A percentile compares a stretch with the other conserved stretches of the same genome.
Evolutionary conservation across 2,888 invertebrate genomes (phyloP).

Genomic region (Fabriciana adippe): DNA sequence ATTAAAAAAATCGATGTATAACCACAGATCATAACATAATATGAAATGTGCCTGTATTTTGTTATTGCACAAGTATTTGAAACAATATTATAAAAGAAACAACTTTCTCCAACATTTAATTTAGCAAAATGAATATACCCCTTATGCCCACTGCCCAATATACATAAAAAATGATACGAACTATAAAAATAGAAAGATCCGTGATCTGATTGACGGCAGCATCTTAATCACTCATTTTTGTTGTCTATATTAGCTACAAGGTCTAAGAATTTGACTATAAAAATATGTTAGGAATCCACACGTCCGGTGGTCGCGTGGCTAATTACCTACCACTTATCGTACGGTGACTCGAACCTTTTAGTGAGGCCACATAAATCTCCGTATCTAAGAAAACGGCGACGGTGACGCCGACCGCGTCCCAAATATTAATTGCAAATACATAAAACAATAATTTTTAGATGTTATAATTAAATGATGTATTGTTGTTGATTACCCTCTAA

Average conservation of each 20-base stretch:
- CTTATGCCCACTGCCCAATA: too few relatives aligned
- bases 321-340: conserved; percentile 75
- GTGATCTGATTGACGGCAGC: not conserved
- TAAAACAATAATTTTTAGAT: conserved; percentile 45
- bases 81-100: too few relatives aligned
- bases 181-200: not conserved
- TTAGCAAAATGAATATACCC: too few relatives aligned
- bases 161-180: too few relatives aligned
- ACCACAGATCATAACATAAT: too few relatives aligned
- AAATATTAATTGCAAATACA: conserved; percentile 68
- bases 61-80: too few relatives aligned
- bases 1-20: too few relatives aligned
- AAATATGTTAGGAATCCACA: conserved; percentile 32
- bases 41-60: too few relatives aligned
- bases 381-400: conserved; percentile 55
- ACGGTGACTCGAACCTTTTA: conserved; percentile 70
- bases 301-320: conserved; percentile 74
- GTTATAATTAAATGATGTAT: too few relatives aligned
- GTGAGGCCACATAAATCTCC: conserved; percentile 76
- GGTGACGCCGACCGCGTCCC: conserved; percentile 52
- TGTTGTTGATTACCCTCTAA: too few relatives aligned
- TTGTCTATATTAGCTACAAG: not conserved
- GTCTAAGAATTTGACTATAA: conserved; percentile 7
- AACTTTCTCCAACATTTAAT: too few relatives aligned
- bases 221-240: too few relatives aligned